Percentiles rank a stretch among this genome's conserved stretches.
These are phyloP conservation scores for Spialia ferax DNA, from an alignment of 2,888 invertebrate genomes.

Conservation along the genomic window DNA sequence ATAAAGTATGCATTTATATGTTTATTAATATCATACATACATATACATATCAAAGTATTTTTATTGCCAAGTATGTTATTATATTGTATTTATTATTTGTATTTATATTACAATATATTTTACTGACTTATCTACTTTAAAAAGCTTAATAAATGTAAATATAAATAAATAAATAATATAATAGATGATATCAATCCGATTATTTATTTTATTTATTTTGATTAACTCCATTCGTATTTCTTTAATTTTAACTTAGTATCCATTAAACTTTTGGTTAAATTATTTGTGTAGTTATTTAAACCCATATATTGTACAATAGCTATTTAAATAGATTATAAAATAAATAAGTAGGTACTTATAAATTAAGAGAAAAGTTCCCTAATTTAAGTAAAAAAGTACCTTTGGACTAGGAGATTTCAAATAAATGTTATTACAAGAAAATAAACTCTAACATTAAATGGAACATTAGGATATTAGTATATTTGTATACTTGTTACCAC, in stretches of 20 bases:
- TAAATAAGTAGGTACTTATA: too few relatives aligned
- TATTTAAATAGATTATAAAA: too few relatives aligned
- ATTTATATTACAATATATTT: conserved; percentile 51
- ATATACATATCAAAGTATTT: conserved; percentile 48
- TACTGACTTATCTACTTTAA: conserved; percentile 43
- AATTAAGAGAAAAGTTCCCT: too few relatives aligned
- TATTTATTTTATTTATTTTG: conserved; percentile 52
- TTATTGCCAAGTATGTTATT: conserved; percentile 50
- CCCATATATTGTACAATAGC: not conserved
- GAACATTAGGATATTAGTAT: too few relatives aligned
- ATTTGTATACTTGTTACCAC: too few relatives aligned
- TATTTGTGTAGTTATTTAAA: conserved; percentile 49
- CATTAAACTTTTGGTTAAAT: conserved; percentile 75
- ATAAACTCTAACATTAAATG: too few relatives aligned
- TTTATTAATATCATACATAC: conserved; percentile 47
- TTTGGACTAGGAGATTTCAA: too few relatives aligned
- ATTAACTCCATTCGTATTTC: conserved; percentile 54
- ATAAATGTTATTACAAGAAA: too few relatives aligned
- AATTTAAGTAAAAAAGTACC: too few relatives aligned
- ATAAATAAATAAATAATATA: conserved; percentile 68
- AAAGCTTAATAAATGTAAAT: conserved; percentile 50
- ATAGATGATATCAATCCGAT: conserved; percentile 50
- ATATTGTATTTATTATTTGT: conserved; percentile 62
- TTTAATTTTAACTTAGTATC: conserved; percentile 64
- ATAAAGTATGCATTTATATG: conserved; percentile 64